A percentile compares a stretch with the other conserved stretches of the same genome.
Evolutionary conservation across 2,888 invertebrate species (phyloP).

Genomic region (Andricus quercusramuli): DNA sequence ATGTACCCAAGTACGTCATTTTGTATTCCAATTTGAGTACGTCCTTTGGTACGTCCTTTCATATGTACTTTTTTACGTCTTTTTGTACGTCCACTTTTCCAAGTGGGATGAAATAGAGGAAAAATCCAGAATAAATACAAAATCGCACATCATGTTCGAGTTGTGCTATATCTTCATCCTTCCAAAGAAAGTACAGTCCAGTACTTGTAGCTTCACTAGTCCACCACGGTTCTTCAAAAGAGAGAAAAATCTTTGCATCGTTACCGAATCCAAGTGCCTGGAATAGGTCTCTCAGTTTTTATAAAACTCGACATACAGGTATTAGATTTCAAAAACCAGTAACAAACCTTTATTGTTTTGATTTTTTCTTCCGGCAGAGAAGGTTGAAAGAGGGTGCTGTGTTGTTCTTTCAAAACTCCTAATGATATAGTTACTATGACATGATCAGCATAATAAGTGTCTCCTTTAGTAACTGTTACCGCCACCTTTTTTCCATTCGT

Average conservation of each 20-base stretch:
- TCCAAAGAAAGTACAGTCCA: conserved; percentile 82
- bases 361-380: conserved; percentile 80
- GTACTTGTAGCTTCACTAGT: background rate
- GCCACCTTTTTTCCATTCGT: conserved; percentile 45
- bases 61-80: too few relatives aligned
- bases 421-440: conserved; percentile 86
- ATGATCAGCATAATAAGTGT: conserved; percentile 81
- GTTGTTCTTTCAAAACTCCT: conserved; percentile 84
- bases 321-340: background rate
- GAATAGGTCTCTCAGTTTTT: conserved; percentile 46
- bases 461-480: conserved; percentile 78
- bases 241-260: conserved; percentile 84
- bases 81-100: too few relatives aligned
- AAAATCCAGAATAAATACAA: too few relatives aligned
- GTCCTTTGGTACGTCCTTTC: too few relatives aligned
- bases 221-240: conserved; percentile 85
- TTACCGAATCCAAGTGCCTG: conserved; percentile 83
- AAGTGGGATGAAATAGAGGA: too few relatives aligned
- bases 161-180: conserved; percentile 77
- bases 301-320: background rate
- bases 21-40: too few relatives aligned
- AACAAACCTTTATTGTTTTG: conserved; percentile 79
- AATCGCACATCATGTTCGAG: conserved; percentile 46
- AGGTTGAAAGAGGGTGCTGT: conserved; percentile 81
- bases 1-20: too few relatives aligned